phyloP scores from a whole-genome alignment of 2,888 invertebrate species.

The Calliphora vomitoria region DNA sequence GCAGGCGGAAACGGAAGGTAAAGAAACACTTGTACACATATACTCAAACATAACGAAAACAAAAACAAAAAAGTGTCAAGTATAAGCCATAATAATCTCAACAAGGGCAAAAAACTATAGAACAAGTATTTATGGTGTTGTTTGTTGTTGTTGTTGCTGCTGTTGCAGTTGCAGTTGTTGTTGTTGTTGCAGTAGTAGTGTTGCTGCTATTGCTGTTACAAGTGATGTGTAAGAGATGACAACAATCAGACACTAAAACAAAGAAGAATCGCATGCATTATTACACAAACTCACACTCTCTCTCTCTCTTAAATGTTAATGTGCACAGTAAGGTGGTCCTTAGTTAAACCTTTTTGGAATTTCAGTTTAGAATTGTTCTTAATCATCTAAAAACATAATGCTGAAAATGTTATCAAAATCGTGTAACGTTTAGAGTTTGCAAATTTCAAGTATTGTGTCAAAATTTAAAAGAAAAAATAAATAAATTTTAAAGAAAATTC shows the following conservation, averaged over 20 bases:
- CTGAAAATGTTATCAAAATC: no score
- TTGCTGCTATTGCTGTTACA: conserved; percentile 45
- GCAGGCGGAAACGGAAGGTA: conserved; percentile 64
- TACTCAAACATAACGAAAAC: conserved; percentile 49
- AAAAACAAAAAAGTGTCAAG: conserved; percentile 80
- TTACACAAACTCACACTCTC: conserved; percentile 50
- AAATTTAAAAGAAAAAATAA: no score
- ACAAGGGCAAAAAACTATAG: conserved; percentile 72
- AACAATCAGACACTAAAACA: conserved; percentile 81
- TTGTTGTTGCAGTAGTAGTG: conserved; percentile 8
- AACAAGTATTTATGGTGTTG: conserved; percentile 59
- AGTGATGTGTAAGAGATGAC: conserved; percentile 76
- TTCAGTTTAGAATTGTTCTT: no score
- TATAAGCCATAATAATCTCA: conserved; percentile 81
- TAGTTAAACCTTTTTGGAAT: no score
- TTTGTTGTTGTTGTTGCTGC: conserved; percentile 18
- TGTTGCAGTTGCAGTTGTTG: conserved; percentile 14
- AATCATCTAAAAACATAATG: no score
- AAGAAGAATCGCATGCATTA: conserved; percentile 78
- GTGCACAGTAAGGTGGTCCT: background rate
- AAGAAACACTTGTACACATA: conserved; percentile 64
- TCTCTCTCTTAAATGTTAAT: no score
- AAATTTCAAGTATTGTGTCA: no score
- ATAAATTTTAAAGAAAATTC: no score
- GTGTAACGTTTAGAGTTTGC: no score